Base-by-base conservation (phyloP, 2,888 invertebrate genomes). In the Cephalotes varians region DNA sequence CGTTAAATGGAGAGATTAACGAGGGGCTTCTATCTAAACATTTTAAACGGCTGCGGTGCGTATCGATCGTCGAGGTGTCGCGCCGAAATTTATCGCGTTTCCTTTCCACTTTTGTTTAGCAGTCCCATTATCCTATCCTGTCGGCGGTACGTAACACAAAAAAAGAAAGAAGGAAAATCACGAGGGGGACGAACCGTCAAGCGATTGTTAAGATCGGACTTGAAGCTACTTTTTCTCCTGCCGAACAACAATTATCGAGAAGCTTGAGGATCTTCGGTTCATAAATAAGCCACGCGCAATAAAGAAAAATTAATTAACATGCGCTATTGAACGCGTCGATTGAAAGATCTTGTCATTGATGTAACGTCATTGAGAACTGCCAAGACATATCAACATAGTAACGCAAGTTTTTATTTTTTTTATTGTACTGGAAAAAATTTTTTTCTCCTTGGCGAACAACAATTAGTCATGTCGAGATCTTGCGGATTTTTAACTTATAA, bases 21-120 rank as follows among this genome's bases (percentile, higher is more conserved):
- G 65, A 67, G 58, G 9, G 44, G 15, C n/a, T 9, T 28, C 5
- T 71, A 73, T 72, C 77, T 72, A 72, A 83, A 37, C 72, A 72
- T 83, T 77, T 84, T 77, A 83, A 84, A 79, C n/a, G 47, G 18
- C 62, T 56, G 25, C 18, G 25, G 49, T 47, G 25, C 15, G 54
- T 60, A 79, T 84, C 83, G 72, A 84, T 84, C 62, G 47, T 64
- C 54, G 28, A 84, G 60, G 80, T 67, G 74, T 80, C 80, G 64
- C 60, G 12, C 7, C 49, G 31, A 74, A 74, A 85, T 84, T 84
- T 84, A 74, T 84, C 37, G 64, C 73, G 56, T 54, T 51, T 84
- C 51, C 31, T 67, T 67, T 72, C 25, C 58, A 10, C 44, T 28
- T n/a, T 25, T 44, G 21, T 76, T 56, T 15, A 31, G n/a, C 28